Evolutionary conservation across 2,797 vertebrate species (phyloP), one percentile per base, ranked within the genome.

Genomic region (Thunnus albacares): DNA sequence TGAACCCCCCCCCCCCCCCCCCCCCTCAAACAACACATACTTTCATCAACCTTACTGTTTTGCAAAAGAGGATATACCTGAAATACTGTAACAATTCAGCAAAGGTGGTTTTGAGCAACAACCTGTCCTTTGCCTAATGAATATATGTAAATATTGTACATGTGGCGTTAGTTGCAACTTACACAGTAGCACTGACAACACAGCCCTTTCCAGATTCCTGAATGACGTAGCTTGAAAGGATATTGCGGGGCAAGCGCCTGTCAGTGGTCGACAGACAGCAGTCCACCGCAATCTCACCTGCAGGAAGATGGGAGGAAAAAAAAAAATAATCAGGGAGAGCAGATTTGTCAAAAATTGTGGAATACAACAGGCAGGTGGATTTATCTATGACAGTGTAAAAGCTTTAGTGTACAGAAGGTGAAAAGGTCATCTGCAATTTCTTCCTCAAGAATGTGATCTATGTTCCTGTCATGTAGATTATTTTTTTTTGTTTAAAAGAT

Each of bases 141-240:
- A 13, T 9, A 22, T 11, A 35, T 45, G 4, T 24, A 3, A 0
- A 65, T n/a, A 10, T 7, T 30, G 20, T 3, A 0, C 18, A 24
- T 1, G 1, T 41, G 5, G 20, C 10, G 3, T 3, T 28, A 13
- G 14, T 53, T 43, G 11, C 9, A 0, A 81, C 92, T 87, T 56
- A 94, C 93, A 62, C 63, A 38, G 92, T 92, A 0, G 92, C 92
- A 0, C 61, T 73, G 47, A 88, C 87, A 0, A 64, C 8, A 0
- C 92, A 94, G 6, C 93, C 92, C 0, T 75, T 41, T 0, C 86
- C 90, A 1, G 79, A 85, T 0, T 85, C 82, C 80, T 90, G 92
- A 2, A 91, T 7, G 1, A 0, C 41, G 80, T 91, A 91, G 74
- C 41, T 26, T 0, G 2, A 1, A 0, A 92, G 0, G 15, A 51